Conservation (phyloP, 2,113 vertebrate species). For the Nothoprocta perdicaria region DNA sequence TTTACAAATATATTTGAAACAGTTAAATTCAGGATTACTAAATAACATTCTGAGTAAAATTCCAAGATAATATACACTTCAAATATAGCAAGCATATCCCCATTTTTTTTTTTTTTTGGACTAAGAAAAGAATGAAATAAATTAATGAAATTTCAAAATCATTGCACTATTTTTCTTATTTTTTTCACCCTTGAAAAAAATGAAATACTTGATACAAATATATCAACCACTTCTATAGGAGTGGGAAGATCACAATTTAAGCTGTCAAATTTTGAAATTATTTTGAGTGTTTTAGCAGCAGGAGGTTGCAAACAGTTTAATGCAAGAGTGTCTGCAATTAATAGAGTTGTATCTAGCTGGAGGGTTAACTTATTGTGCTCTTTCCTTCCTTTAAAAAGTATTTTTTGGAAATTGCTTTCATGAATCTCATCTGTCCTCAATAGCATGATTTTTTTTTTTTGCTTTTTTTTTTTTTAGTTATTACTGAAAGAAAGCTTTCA, state of each 20-base stretch:
- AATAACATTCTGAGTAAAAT: neutral
- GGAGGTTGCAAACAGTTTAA: conserved; percentile 41
- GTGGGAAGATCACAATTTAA: conserved; percentile 17
- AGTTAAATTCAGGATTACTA: neutral
- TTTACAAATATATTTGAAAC: neutral
- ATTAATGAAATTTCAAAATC: neutral
- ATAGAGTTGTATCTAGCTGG: conserved; percentile 3
- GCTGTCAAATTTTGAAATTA: conserved; percentile 46
- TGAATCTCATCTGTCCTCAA: neutral
- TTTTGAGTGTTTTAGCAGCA: conserved; percentile 41
- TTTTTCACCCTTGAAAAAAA: neutral
- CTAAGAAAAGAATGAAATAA: neutral
- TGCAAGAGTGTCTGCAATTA: conserved; percentile 23
- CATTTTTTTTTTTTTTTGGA: neutral
- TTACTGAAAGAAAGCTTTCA: neutral
- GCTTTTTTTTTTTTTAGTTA: neutral
- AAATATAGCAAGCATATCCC: neutral
- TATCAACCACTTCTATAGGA: conserved; percentile 1
- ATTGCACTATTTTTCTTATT: neutral
- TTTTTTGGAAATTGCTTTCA: neutral
- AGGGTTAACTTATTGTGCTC: conserved; percentile 23
- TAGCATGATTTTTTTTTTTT: neutral
- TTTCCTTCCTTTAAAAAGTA: neutral
- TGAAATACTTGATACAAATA: conserved; percentile 1
- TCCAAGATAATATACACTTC: neutral